Evolutionary conservation across 2,797 vertebrate species (phyloP).

Genomic region (Myotis vivesi): DNA sequence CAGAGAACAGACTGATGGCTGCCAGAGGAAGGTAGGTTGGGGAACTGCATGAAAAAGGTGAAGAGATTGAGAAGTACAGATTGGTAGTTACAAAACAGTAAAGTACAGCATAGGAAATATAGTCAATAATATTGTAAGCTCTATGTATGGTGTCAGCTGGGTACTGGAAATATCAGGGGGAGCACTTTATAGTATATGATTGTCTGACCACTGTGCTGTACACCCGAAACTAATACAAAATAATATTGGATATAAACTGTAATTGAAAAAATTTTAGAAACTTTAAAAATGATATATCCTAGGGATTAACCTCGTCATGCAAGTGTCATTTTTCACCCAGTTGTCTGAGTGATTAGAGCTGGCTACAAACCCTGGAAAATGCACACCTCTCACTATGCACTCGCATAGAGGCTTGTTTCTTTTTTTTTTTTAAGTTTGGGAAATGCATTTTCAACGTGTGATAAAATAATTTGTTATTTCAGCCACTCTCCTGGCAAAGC

Average conservation of each 20-base stretch:
- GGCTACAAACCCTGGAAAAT: neutral
- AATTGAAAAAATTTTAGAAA: neutral
- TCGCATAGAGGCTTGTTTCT: neutral
- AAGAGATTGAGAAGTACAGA: neutral
- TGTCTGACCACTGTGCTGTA: neutral
- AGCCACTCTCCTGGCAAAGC: conserved; percentile 35
- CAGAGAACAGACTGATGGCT: neutral
- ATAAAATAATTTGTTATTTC: conserved; percentile 68
- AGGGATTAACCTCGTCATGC: neutral
- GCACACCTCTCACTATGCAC: conserved; percentile 1
- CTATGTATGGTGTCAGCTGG: neutral
- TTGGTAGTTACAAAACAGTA: neutral
- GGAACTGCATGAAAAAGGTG: neutral
- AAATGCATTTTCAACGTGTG: conserved; percentile 61
- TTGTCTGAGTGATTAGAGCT: neutral
- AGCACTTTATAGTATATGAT: neutral
- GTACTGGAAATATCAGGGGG: neutral
- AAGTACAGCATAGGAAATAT: neutral
- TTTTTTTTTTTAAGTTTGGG: conserved; percentile 26
- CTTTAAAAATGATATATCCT: neutral
- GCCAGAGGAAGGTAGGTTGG: neutral
- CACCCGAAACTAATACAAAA: neutral
- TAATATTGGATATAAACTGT: neutral
- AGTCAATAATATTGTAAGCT: neutral
- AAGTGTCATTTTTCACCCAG: conserved; percentile 16